phyloP scores from a whole-genome alignment of 2,113 vertebrate genomes.

The Cyprinodon tularosa region DNA sequence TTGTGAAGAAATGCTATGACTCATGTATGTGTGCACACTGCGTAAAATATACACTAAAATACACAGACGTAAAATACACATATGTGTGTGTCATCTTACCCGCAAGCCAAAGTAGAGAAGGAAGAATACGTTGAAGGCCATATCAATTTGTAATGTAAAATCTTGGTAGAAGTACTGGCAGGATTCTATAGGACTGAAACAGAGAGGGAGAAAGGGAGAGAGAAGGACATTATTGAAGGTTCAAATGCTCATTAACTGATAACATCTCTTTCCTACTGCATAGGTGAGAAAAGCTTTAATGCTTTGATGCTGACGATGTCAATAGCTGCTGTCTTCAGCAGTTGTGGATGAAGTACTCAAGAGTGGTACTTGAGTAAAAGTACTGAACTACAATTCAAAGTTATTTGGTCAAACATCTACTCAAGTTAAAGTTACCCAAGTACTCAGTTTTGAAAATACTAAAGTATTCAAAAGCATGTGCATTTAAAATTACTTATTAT shows the following conservation, averaged over 20 bases:
- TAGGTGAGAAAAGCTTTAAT: neutral
- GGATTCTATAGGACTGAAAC: constrained; percentile 97
- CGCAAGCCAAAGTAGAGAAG: constrained; percentile 98
- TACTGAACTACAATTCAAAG: too few species aligned
- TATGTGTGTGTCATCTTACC: constrained; percentile 81
- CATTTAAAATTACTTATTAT: too few species aligned
- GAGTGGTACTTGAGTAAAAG: too few species aligned
- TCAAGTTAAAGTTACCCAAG: too few species aligned
- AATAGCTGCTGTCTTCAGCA: neutral
- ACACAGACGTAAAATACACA: neutral
- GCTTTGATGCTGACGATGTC: neutral
- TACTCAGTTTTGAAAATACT: too few species aligned
- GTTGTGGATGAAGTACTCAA: neutral
- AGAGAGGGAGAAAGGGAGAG: constrained; percentile 22
- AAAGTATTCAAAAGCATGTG: too few species aligned
- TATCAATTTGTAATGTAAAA: constrained; percentile 99
- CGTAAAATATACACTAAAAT: neutral
- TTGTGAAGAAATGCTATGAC: too few species aligned
- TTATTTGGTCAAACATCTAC: too few species aligned
- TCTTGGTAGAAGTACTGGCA: constrained; percentile 99
- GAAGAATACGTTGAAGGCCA: constrained; percentile 99
- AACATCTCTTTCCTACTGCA: neutral
- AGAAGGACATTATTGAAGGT: neutral
- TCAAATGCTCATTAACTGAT: neutral
- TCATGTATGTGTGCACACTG: neutral